Base-by-base conservation (phyloP, 2,888 invertebrate genomes). In the Seira sanloemensis region DNA sequence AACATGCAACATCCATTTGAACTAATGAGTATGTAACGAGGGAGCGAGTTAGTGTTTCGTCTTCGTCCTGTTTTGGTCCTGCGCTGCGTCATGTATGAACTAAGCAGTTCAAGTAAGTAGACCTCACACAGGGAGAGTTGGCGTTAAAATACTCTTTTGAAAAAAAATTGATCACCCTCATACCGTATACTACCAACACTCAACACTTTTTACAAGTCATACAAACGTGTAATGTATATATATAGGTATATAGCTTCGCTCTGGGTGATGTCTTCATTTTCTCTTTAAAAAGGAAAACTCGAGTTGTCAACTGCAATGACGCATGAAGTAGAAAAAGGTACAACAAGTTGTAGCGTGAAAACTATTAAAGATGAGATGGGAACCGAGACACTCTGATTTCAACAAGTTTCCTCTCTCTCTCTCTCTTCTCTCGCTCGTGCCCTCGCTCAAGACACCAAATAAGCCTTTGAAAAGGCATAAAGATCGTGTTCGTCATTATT, bases 1-100 rank as follows among this genome's bases (percentile, higher is more conserved):
- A 86, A 87, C 88, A 88, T 88, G 87, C 89, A 89, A 88, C 87
- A 86, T 89, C 87, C 89, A 89, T 89, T 88, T 87, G 75, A 81
- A 80, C 86, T 88, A 88, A 88, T 88, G 88, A 88, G 86, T 82
- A 69, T 67, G 69, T 26, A 21, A 54, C 46, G 75, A 68, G 37
- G 69, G 62, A 54, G 75, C n/a, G n/a, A n/a, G n/a, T n/a, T n/a
- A n/a, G n/a, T n/a, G n/a, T n/a, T n/a, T n/a, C n/a, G n/a, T n/a
- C n/a, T n/a, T n/a, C n/a, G n/a, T n/a, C n/a, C n/a, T n/a, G n/a
- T n/a, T 81, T 37, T 37, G n/a, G 62, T 21, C 18, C 26, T 26
- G 25, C 18, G 1, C 46, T 46, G 18, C 21, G 26, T 26, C 27
- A 65, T 19, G 27, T 62, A 75, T 16, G 26, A 74, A 74, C n/a